These are phyloP conservation scores for Drosophila niveifrons DNA, from an alignment of 2,888 invertebrate species.

Conservation along the genomic window DNA sequence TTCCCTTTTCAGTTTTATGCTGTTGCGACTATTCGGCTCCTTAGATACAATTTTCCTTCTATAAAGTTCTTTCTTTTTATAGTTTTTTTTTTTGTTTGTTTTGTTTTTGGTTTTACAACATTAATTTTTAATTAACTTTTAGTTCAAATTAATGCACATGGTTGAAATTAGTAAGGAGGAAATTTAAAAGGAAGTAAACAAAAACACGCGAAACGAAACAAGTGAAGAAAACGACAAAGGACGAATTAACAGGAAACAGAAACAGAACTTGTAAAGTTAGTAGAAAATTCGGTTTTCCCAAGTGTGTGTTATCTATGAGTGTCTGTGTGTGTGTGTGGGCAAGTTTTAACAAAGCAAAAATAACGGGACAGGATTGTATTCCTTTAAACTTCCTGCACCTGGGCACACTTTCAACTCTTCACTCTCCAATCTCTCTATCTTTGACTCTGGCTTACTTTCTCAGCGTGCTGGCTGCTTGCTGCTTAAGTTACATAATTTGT, in stretches of 20 bases:
- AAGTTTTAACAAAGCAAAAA: conserved; percentile 59
- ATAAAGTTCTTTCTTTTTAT: conserved; percentile 31
- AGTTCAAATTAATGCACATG: conserved; percentile 83
- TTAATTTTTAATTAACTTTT: conserved; percentile 82
- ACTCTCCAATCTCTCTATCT: conserved; percentile 1
- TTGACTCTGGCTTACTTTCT: not conserved
- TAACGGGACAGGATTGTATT: not conserved
- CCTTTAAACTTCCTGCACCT: conserved; percentile 2
- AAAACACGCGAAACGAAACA: conserved; percentile 56
- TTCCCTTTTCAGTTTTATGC: conserved; percentile 43
- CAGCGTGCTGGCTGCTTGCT: conserved; percentile 36
- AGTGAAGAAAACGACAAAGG: conserved; percentile 42
- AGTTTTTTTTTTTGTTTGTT: conserved; percentile 47
- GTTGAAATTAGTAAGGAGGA: conserved; percentile 50
- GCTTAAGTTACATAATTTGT: conserved; percentile 76
- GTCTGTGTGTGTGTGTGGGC: conserved; percentile 38
- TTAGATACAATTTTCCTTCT: conserved; percentile 43
- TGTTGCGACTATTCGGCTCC: conserved; percentile 53
- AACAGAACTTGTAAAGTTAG: conserved; percentile 39
- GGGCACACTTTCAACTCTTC: conserved; percentile 11
- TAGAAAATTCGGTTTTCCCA: conserved; percentile 48
- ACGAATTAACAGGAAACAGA: conserved; percentile 33
- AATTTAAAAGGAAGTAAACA: conserved; percentile 46
- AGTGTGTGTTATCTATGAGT: not conserved
- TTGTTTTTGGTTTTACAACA: conserved; percentile 79